A percentile compares a stretch with the other conserved stretches of the same genome.
Evolutionary conservation across 1,140 invertebrate species (phyloP).

Genomic region (Philopotamus ludificatus): DNA sequence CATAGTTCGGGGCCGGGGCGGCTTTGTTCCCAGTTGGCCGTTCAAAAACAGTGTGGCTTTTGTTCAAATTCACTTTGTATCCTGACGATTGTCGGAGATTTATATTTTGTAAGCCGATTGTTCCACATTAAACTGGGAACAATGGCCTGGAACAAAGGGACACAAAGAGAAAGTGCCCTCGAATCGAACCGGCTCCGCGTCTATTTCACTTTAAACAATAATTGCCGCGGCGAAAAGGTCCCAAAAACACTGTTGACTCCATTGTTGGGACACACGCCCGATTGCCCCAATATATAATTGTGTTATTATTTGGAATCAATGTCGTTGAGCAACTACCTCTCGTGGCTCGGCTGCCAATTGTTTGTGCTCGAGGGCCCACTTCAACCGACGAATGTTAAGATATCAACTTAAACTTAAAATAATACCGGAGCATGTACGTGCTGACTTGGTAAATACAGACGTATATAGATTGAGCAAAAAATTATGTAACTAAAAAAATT

Average conservation of each 20-base stretch:
- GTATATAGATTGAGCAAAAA: no score
- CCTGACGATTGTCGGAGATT: constrained; percentile 27
- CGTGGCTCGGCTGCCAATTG: neutral
- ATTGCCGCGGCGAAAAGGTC: constrained; percentile 24
- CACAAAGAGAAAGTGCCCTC: constrained; percentile 34
- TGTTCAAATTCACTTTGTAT: constrained; percentile 32
- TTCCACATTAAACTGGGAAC: constrained; percentile 27
- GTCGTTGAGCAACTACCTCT: constrained; percentile 7
- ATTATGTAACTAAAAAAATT: no score
- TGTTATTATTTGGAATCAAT: constrained; percentile 10
- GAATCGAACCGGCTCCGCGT: constrained; percentile 18
- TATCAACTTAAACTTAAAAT: no score
- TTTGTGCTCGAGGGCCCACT: neutral
- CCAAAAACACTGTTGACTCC: constrained; percentile 34
- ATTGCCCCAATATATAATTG: constrained; percentile 20
- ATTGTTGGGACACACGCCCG: constrained; percentile 37
- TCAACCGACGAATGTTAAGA: neutral
- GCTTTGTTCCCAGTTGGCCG: constrained; percentile 24
- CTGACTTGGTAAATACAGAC: no score
- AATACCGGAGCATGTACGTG: no score
- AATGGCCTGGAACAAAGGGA: constrained; percentile 27
- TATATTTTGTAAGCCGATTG: constrained; percentile 32
- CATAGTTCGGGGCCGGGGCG: constrained; percentile 3
- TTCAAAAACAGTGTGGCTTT: constrained; percentile 31
- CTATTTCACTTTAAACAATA: constrained; percentile 29